Percentiles rank a stretch among this genome's conserved stretches.
phyloP scores from a whole-genome alignment of 2,113 vertebrate species.

The Mellivora capensis region DNA sequence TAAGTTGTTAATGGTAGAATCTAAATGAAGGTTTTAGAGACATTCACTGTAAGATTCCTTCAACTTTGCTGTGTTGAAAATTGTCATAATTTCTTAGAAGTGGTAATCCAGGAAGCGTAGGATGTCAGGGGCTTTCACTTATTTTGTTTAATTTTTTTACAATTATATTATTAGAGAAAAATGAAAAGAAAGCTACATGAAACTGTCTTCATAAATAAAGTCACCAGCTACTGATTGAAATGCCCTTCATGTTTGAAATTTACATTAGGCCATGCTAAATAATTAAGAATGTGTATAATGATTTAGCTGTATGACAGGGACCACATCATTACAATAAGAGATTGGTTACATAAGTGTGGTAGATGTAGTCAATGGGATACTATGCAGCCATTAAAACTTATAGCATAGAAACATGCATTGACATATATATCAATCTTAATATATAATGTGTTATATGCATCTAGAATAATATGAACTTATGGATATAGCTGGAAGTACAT shows the following conservation, averaged over 20 bases:
- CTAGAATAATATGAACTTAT: neutral
- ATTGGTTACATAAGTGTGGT: neutral
- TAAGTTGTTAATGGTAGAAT: neutral
- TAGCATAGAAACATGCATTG: neutral
- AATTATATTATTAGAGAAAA: constrained; percentile 12
- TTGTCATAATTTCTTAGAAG: neutral
- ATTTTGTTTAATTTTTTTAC: neutral
- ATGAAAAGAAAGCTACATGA: neutral
- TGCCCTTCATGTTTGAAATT: neutral
- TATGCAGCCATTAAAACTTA: neutral
- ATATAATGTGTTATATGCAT: neutral
- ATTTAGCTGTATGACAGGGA: neutral
- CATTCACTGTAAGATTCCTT: neutral
- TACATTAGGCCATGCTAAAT: neutral
- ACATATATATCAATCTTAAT: neutral
- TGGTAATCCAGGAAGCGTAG: neutral
- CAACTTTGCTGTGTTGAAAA: neutral
- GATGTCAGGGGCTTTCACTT: neutral
- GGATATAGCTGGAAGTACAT: neutral
- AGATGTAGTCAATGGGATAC: neutral
- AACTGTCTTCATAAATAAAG: neutral
- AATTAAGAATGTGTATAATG: neutral
- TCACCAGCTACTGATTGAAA: neutral
- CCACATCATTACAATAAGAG: neutral
- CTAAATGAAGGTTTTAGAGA: neutral